Evolutionary conservation across 2,888 invertebrate genomes (phyloP).

Genomic region (Melinopterus prodromus): DNA sequence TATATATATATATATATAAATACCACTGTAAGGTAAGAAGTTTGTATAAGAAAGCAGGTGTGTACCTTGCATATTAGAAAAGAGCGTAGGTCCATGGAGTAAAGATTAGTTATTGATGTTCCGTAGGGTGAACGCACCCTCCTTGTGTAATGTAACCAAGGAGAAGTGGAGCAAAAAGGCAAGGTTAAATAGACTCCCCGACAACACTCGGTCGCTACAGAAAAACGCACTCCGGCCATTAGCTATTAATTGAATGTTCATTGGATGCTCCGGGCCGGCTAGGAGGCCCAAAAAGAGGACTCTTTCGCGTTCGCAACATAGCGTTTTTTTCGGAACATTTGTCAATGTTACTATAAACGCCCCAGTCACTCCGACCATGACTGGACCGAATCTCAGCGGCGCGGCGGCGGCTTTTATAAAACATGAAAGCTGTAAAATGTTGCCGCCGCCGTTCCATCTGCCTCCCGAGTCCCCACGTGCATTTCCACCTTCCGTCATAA

Average conservation of each 20-base stretch:
- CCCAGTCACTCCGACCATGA: slow-evolving; percentile 32
- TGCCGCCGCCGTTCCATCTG: not conserved
- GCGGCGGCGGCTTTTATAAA: not conserved
- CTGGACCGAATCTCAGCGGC: slow-evolving; percentile 27
- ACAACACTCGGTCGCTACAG: slow-evolving; percentile 43
- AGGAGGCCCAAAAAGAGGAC: slow-evolving; percentile 36
- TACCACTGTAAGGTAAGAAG: no score
- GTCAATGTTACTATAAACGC: slow-evolving; percentile 39
- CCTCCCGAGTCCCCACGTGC: not conserved
- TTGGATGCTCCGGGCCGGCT: slow-evolving; percentile 34
- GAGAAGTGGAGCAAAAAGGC: slow-evolving; percentile 27
- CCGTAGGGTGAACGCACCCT: slow-evolving; percentile 19
- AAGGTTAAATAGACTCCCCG: slow-evolving; percentile 40
- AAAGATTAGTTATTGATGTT: slow-evolving; percentile 28
- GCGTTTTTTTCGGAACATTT: slow-evolving; percentile 41
- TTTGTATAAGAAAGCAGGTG: no score
- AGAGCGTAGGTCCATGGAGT: not conserved
- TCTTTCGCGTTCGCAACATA: slow-evolving; percentile 33
- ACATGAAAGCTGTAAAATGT: slow-evolving; percentile 4
- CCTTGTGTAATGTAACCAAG: slow-evolving; percentile 31
- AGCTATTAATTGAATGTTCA: slow-evolving; percentile 47
- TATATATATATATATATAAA: no score
- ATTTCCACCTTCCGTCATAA: not conserved
- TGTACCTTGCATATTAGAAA: not conserved
- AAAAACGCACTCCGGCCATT: slow-evolving; percentile 46